Evolutionary conservation across 2,888 invertebrate genomes (phyloP).

Genomic region (Xiphydria camelus): DNA sequence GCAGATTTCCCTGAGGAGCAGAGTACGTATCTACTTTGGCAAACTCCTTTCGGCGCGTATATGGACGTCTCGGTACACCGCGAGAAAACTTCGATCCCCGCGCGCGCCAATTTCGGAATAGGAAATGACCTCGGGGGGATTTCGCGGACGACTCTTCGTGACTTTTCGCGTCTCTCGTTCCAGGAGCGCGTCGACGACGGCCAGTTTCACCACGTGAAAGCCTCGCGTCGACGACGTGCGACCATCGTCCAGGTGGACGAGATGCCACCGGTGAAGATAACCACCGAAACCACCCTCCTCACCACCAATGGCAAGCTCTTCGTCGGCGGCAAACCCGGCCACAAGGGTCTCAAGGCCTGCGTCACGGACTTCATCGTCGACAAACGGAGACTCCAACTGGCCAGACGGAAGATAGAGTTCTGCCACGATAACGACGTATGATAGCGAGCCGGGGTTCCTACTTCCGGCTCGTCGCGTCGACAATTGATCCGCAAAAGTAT

Average conservation of each 20-base stretch:
- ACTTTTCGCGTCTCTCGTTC: too few relatives aligned
- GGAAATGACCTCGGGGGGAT: too few relatives aligned
- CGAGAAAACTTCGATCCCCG: too few relatives aligned
- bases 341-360: slow-evolving; percentile 51
- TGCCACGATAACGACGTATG: slow-evolving; percentile 57
- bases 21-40: slow-evolving; percentile 31
- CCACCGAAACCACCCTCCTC: slow-evolving; percentile 43
- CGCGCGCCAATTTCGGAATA: too few relatives aligned
- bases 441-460: slow-evolving; percentile 30
- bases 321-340: slow-evolving; percentile 52
- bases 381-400: slow-evolving; percentile 47
- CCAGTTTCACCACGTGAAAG: slow-evolving; percentile 50
- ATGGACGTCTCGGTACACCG: too few relatives aligned
- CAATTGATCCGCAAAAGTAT: slow-evolving; percentile 16
- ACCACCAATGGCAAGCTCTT: slow-evolving; percentile 54
- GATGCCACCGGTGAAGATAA: slow-evolving; percentile 37
- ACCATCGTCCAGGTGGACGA: slow-evolving; percentile 51
- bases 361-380: slow-evolving; percentile 52
- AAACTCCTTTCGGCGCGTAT: too few relatives aligned
- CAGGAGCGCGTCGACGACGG: slow-evolving; percentile 54
- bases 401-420: slow-evolving; percentile 51
- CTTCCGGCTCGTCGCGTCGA: slow-evolving; percentile 8
- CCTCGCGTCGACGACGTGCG: slow-evolving; percentile 44
- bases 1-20: slow-evolving; percentile 47
- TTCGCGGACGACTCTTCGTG: not conserved